phyloP scores from a whole-genome alignment of 2,113 vertebrate genomes.

The Cranoglanis bouderius region DNA sequence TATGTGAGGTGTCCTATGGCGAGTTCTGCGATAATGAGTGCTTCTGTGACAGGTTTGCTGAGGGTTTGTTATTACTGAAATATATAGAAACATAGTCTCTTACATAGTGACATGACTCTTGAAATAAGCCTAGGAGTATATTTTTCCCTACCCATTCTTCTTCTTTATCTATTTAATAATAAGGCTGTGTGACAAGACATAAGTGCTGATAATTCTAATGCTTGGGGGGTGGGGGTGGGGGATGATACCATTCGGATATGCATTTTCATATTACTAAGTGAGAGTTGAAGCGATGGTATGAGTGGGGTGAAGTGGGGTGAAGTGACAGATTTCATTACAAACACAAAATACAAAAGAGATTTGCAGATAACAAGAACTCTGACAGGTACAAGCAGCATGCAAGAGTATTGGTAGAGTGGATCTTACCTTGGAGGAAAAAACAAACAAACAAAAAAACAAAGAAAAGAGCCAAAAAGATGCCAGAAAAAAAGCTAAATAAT shows the following conservation, averaged over 20 bases:
- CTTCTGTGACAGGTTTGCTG: conserved; percentile 17
- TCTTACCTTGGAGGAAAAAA: neutral
- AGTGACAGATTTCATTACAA: neutral
- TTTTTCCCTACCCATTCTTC: neutral
- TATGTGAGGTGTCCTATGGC: neutral
- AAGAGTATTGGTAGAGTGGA: neutral
- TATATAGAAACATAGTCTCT: neutral
- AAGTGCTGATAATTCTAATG: neutral
- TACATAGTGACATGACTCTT: neutral
- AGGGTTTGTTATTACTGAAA: neutral
- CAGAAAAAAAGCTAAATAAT: neutral
- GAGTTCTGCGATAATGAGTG: conserved; percentile 33
- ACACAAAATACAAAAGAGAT: neutral
- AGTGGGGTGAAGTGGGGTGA: neutral
- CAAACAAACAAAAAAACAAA: neutral
- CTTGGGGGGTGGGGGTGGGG: too few relatives aligned
- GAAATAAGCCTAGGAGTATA: neutral
- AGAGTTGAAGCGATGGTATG: neutral
- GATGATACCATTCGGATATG: neutral
- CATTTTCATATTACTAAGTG: neutral
- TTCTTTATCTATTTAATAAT: neutral
- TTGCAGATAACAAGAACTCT: neutral
- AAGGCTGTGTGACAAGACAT: neutral
- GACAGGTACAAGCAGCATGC: neutral
- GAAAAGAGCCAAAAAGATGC: neutral